Conservation (phyloP, 1,140 invertebrate genomes). For the Papilio dardanus region DNA sequence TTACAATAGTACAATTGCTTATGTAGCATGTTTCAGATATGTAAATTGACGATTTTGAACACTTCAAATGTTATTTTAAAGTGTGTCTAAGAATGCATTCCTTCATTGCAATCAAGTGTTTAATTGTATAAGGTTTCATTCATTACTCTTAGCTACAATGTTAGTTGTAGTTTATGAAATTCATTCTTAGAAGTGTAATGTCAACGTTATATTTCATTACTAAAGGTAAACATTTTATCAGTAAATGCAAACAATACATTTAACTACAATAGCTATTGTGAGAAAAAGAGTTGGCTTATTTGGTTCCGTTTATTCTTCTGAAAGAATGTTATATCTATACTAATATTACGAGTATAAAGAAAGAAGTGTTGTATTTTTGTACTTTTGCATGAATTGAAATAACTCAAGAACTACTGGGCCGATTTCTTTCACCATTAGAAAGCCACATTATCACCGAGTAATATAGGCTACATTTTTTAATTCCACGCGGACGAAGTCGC, state of each 20-base stretch:
- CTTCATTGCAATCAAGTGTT: not conserved
- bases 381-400: no score
- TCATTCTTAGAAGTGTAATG: constrained; percentile 16
- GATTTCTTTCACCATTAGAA: no score
- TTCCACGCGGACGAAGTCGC: no score
- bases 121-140: not conserved
- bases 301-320: not conserved
- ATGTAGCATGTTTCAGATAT: no score
- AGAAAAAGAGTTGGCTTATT: not conserved
- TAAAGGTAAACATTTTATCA: constrained; percentile 20
- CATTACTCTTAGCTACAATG: not conserved
- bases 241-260: constrained; percentile 23
- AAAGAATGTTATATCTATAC: not conserved
- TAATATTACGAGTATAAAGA: not conserved
- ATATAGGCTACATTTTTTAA: no score
- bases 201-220: constrained; percentile 2
- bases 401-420: no score
- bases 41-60: no score
- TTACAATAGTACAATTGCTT: no score
- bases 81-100: not conserved
- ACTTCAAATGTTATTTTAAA: no score
- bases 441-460: no score
- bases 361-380: no score
- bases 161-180: not conserved
- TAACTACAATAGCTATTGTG: constrained; percentile 21